Conservation (phyloP, 2,888 invertebrate species). For the Meiosimyza decipiens region DNA sequence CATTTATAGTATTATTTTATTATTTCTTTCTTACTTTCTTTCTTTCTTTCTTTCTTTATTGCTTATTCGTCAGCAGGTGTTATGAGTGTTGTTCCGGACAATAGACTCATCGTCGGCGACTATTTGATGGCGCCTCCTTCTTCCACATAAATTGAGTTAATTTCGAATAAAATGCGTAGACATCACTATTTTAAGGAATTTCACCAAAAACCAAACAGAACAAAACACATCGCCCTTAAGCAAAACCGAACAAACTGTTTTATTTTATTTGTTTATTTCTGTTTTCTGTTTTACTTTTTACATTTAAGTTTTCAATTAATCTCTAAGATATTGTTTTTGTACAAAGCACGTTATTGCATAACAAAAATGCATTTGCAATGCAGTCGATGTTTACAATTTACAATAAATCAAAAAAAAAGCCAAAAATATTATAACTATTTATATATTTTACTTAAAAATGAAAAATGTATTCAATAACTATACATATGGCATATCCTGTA, state of each 20-base stretch:
- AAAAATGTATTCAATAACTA: slow-evolving; percentile 2
- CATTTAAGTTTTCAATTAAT: neutral
- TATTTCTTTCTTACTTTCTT: slow-evolving; percentile 37
- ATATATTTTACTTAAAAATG: neutral
- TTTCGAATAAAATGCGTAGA: neutral
- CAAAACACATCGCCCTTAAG: neutral
- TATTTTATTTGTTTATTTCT: neutral
- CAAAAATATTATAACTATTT: neutral
- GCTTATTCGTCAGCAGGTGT: slow-evolving; percentile 58
- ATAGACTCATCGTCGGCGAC: slow-evolving; percentile 74
- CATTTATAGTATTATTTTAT: slow-evolving; percentile 40
- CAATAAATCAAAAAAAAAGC: neutral
- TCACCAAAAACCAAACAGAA: slow-evolving; percentile 1
- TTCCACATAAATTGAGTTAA: slow-evolving; percentile 42
- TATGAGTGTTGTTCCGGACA: slow-evolving; percentile 75
- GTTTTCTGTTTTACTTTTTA: neutral
- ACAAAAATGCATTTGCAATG: too few species aligned
- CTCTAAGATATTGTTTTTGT: slow-evolving; percentile 18
- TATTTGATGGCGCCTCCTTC: slow-evolving; percentile 71
- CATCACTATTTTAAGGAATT: slow-evolving; percentile 10
- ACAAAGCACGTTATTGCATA: slow-evolving; percentile 17
- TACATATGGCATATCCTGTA: slow-evolving; percentile 15
- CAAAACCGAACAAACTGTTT: neutral
- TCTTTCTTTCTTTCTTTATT: slow-evolving; percentile 42
- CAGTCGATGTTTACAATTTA: too few species aligned